Evolutionary conservation across 2,113 vertebrate genomes (phyloP), one percentile per base, ranked within the genome.

Genomic region (Saccopteryx leptura): DNA sequence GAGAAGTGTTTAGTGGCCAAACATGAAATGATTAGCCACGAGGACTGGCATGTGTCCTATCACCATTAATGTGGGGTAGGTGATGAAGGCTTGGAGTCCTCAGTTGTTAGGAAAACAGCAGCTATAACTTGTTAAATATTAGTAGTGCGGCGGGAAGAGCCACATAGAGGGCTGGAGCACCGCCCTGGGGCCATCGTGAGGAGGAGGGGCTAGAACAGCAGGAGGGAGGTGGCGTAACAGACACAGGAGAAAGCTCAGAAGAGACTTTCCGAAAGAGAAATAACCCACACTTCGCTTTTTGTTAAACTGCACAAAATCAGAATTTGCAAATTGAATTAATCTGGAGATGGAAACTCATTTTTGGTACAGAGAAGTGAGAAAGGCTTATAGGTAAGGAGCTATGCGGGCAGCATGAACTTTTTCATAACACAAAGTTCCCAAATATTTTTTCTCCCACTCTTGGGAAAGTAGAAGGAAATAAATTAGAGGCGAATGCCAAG

Each of bases 381-480:
- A 56, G 52, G 60, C 61, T 69, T 78, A 24, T 74, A 95, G 94
- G 93, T 89, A 93, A 93, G 76, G 84, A 46, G 24, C 72, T 60
- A 78, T 93, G 90, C 19, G 9, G 88, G 76, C 52, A 85, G 79
- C 91, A 89, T 31, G 60, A 93, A 94, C 91, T 74, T 95, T 95
- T 91, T 86, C 82, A 96, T 95, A 94, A 94, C 89, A 60, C 54
- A 17, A 54, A 97, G 91, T 96, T 94, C 94, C 72, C 92, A 97
- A 96, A 94, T 96, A 96, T 97, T 96, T 96, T 97, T 92, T 94
- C 95, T 96, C 86, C 86, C 69, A 95, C 97, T 97, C 97, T 94
- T 97, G 96, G 95, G 97, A 97, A 98, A 96, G 94, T 91, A 82
- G 94, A 91, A 96, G 97, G 97, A 97, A 98, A 97, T 97, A 97